These are phyloP conservation scores for Drosophila testacea DNA, from an alignment of 2,888 invertebrate genomes.

Conservation along the genomic window DNA sequence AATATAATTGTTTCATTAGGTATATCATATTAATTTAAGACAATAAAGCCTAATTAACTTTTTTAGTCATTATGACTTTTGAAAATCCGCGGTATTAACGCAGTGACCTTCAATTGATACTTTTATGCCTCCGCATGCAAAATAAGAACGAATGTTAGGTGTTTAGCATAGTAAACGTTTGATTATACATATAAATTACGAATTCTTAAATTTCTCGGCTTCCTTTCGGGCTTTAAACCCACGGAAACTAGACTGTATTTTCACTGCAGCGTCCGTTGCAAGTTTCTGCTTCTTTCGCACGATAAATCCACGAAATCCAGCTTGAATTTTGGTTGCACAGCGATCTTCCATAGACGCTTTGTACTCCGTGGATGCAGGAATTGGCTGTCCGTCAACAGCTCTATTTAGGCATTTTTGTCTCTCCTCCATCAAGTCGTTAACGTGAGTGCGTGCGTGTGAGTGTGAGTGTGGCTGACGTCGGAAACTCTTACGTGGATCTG, in stretches of 20 bases:
- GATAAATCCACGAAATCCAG: slow-evolving; percentile 83
- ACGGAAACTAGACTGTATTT: slow-evolving; percentile 85
- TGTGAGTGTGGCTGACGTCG: slow-evolving; percentile 55
- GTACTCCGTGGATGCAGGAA: slow-evolving; percentile 33
- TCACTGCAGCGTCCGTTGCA: slow-evolving; percentile 84
- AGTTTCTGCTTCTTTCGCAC: slow-evolving; percentile 84
- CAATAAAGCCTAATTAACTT: no score
- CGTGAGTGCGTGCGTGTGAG: slow-evolving; percentile 19
- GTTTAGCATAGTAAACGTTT: slow-evolving; percentile 23
- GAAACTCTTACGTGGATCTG: slow-evolving; percentile 28
- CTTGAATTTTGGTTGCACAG: slow-evolving; percentile 84
- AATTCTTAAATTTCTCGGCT: slow-evolving; percentile 80
- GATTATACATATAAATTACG: slow-evolving; percentile 48
- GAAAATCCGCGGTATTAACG: no score
- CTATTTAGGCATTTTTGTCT: slow-evolving; percentile 30
- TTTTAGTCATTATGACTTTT: no score
- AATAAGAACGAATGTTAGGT: slow-evolving; percentile 33
- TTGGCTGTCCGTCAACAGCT: slow-evolving; percentile 25
- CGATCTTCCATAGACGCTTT: slow-evolving; percentile 75
- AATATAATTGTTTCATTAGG: no score
- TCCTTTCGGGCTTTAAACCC: slow-evolving; percentile 85
- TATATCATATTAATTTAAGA: no score
- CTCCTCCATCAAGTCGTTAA: slow-evolving; percentile 48
- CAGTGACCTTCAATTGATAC: no score
- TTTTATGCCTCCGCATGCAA: slow-evolving; percentile 29